Evolutionary conservation across 2,113 vertebrate genomes (phyloP).

Genomic region (Bombycilla garrulus): DNA sequence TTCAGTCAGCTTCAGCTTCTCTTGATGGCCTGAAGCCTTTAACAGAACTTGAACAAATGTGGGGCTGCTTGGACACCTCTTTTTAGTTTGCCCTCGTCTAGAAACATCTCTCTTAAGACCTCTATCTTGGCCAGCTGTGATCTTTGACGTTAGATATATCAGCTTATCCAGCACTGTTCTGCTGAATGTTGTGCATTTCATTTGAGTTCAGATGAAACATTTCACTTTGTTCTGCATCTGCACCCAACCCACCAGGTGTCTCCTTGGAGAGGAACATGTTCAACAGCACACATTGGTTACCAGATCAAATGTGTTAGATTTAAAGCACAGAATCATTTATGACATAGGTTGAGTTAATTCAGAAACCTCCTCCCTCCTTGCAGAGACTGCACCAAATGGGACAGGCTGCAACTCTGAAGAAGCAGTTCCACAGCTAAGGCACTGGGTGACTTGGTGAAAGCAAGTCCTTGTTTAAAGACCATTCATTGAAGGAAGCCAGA

Average conservation of each 20-base stretch:
- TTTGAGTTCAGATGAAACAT: not conserved
- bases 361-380: not conserved
- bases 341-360: not conserved
- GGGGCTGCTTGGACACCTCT: not conserved
- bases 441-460: not conserved
- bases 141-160: not conserved
- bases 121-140: not conserved
- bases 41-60: not conserved
- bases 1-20: not conserved
- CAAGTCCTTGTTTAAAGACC: not conserved
- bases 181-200: not conserved
- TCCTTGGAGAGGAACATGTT: not conserved
- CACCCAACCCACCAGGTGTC: not conserved
- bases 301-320: fast-evolving
- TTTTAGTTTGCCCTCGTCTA: not conserved
- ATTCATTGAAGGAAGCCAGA: not conserved
- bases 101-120: fast-evolving
- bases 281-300: not conserved
- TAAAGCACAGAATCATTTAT: not conserved
- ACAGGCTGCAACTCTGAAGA: not conserved
- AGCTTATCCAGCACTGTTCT: not conserved
- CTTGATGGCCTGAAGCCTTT: not conserved
- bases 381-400: not conserved
- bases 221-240: not conserved
- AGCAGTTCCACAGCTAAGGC: not conserved